phyloP scores from a whole-genome alignment of 2,888 invertebrate genomes.

The Pterostichus madidus region DNA sequence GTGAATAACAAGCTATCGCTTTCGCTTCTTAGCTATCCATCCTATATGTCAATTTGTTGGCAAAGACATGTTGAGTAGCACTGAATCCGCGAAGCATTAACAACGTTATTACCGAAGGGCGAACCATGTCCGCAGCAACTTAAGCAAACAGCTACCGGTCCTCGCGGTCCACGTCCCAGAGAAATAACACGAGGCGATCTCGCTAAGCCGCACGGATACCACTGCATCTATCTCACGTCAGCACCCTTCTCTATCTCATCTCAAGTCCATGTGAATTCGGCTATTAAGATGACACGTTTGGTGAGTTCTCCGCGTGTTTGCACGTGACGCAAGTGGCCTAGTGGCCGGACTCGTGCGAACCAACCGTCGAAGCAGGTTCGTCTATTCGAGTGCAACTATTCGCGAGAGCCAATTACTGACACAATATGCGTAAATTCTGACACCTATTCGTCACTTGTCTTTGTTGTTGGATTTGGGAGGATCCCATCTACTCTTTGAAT shows the following conservation, averaged over 20 bases:
- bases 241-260: background rate
- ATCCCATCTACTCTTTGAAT: background rate
- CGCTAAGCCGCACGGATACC: conserved; percentile 34
- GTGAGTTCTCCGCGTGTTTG: conserved; percentile 32
- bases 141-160: conserved; percentile 49
- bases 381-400: conserved; percentile 16
- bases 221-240: conserved; percentile 6
- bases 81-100: conserved; percentile 49
- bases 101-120: conserved; percentile 58
- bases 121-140: conserved; percentile 1
- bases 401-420: conserved; percentile 39
- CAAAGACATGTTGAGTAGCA: conserved; percentile 15
- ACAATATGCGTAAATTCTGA: conserved; percentile 55
- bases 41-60: too few species aligned
- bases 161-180: background rate
- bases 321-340: conserved; percentile 32
- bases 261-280: conserved; percentile 37
- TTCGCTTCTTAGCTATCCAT: too few species aligned
- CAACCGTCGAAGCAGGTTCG: conserved; percentile 36
- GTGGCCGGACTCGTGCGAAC: conserved; percentile 33
- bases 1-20: too few species aligned
- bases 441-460: conserved; percentile 54
- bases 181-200: background rate
- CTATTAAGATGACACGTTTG: conserved; percentile 45
- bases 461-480: conserved; percentile 22